Conservation (phyloP, 2,888 invertebrate species). For the Sinodicranocentrus sp. region DNA sequence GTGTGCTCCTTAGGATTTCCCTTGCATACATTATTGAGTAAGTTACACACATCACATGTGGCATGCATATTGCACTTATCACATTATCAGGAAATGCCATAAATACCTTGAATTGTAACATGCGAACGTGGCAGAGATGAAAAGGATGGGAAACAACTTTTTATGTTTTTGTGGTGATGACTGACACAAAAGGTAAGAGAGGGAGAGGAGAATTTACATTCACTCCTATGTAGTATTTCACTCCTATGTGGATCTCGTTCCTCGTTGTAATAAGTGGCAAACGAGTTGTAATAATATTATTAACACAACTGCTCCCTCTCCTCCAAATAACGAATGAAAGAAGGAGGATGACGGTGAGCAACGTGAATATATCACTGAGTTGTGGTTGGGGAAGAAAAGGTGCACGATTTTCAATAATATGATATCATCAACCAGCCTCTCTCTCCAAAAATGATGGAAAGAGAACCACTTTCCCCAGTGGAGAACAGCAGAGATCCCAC, state of each 20-base stretch:
- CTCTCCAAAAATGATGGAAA: neutral
- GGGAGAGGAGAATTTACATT: no score
- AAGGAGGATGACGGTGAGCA: no score
- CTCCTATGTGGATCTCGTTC: neutral
- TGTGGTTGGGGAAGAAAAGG: slow-evolving; percentile 19
- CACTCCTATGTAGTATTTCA: slow-evolving; percentile 17
- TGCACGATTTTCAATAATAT: slow-evolving; percentile 25
- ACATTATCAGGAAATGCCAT: slow-evolving; percentile 41
- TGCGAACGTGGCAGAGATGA: slow-evolving; percentile 7
- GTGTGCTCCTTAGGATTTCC: neutral
- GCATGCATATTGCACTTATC: slow-evolving; percentile 21
- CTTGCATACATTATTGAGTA: slow-evolving; percentile 13
- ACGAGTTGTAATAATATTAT: slow-evolving; percentile 38
- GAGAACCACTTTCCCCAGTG: slow-evolving; percentile 17
- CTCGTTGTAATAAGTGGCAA: neutral
- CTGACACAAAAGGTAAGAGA: slow-evolving; percentile 5
- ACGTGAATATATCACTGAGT: neutral
- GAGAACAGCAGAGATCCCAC: neutral
- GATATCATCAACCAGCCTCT: slow-evolving; percentile 14
- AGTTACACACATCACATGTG: slow-evolving; percentile 13
- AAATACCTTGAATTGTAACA: slow-evolving; percentile 27
- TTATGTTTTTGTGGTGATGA: slow-evolving; percentile 23
- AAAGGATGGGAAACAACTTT: neutral
- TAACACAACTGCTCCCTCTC: slow-evolving; percentile 28
- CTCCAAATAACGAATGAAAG: neutral